Evolutionary conservation across 1,140 invertebrate genomes (phyloP).

Genomic region (Limonius californicus): DNA sequence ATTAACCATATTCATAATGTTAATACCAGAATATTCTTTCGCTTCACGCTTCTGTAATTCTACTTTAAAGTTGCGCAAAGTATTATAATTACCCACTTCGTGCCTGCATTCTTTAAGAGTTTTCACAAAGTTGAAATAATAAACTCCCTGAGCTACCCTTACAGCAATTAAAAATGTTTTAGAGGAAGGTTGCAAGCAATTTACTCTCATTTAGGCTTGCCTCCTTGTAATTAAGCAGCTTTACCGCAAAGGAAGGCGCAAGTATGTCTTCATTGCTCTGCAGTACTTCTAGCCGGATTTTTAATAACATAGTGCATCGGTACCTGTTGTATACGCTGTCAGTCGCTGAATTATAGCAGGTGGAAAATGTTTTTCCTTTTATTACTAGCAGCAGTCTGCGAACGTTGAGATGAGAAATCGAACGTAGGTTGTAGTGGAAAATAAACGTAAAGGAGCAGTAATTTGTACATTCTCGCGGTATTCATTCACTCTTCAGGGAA

Average conservation of each 20-base stretch:
- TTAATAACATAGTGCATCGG: too few species aligned
- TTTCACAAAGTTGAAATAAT: not conserved
- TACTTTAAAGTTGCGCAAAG: not conserved
- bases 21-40: not conserved
- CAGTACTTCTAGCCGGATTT: too few species aligned
- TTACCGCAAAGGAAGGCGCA: not conserved
- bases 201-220: not conserved
- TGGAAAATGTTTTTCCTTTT: not conserved
- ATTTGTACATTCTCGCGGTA: not conserved
- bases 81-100: slow-evolving; percentile 1
- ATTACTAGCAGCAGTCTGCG: not conserved
- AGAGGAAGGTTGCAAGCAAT: not conserved
- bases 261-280: too few species aligned
- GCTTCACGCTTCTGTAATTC: not conserved
- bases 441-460: slow-evolving; percentile 1
- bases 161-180: not conserved
- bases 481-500: not conserved
- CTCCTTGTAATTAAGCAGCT: not conserved
- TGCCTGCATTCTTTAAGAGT: slow-evolving; percentile 1
- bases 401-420: not conserved
- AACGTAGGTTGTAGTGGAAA: not conserved
- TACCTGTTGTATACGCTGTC: too few species aligned
- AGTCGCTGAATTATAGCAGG: too few species aligned
- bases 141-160: not conserved
- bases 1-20: not conserved